Percentiles rank a stretch among this genome's conserved stretches.
phyloP scores from a whole-genome alignment of 2,888 invertebrate species.

The Lepetodrilus schrolli region DNA sequence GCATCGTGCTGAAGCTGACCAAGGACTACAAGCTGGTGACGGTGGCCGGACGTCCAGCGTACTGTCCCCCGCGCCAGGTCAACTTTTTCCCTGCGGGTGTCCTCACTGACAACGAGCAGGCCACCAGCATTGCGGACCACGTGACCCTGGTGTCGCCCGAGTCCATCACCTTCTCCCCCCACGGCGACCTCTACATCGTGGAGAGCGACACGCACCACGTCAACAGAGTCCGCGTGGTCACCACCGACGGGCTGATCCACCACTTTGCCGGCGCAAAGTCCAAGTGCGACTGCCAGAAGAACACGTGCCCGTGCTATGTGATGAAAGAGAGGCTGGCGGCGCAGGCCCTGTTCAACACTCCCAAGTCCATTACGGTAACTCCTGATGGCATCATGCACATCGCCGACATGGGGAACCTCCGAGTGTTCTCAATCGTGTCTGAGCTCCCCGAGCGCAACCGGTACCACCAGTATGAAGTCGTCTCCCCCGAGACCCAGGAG shows the following conservation, averaged over 20 bases:
- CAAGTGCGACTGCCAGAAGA: conserved; percentile 76
- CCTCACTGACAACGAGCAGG: conserved; percentile 68
- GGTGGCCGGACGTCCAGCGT: conserved; percentile 94
- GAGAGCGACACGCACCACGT: conserved; percentile 94
- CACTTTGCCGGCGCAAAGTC: conserved; percentile 93
- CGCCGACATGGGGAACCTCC: conserved; percentile 88
- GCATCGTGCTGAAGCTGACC: conserved; percentile 91
- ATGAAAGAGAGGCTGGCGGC: conserved; percentile 82
- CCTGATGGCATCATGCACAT: conserved; percentile 97
- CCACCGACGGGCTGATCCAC: conserved; percentile 93
- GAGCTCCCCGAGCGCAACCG: conserved; percentile 65
- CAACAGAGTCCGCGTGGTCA: conserved; percentile 88
- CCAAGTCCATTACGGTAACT: conserved; percentile 88
- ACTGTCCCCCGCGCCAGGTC: conserved; percentile 87
- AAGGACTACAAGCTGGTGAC: conserved; percentile 89
- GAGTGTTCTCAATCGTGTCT: conserved; percentile 80
- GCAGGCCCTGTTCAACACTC: conserved; percentile 94
- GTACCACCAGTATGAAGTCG: conserved; percentile 85
- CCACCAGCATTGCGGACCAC: conserved; percentile 82
- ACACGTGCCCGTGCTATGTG: conserved; percentile 93
- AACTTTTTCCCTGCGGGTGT: conserved; percentile 64
- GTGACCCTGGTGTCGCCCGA: conserved; percentile 91
- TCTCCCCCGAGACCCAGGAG: conserved; percentile 94
- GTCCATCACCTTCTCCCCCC: conserved; percentile 92
- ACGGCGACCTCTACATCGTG: conserved; percentile 92